Evolutionary conservation across 2,797 vertebrate genomes (phyloP), one percentile per base, ranked within the genome.

Genomic region (Coluber constrictor): DNA sequence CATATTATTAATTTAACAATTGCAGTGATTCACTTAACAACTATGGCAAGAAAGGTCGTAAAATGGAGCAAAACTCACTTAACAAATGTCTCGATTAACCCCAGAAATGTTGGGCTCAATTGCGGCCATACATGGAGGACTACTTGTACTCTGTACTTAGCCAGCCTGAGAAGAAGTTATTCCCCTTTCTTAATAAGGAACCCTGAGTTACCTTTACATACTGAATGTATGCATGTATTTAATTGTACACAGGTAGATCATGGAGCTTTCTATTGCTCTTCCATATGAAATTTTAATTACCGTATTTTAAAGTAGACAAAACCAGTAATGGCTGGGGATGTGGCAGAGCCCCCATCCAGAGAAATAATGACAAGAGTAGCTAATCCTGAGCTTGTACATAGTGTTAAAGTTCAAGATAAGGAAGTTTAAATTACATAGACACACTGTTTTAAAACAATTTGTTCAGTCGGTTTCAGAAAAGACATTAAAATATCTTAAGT

Each of bases 371-470:
- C 29, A 93, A 89, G 92, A 29, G 90, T 96, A 90, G 94, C 92
- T 91, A 93, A 96, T 92, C 95, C 90, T 93, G 90, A 93, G 90
- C 90, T n/a, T 95, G 93, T 90, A 96, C 95, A 96, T 66, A 56
- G 93, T 96, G 93, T 96, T 96, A 95, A 95, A 95, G 93, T 96
- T 96, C 94, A 96, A 91, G 93, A 93, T 91, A 95, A 97, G 87
- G 86, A 91, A 96, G 91, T 94, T 61, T 95, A 92, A 57, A 94
- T 96, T 96, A 47, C 95, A 32, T 86, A 96, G 91, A 47, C 83
- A 25, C 94, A 94, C 86, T 92, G 96, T 96, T 96, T 94, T 96
- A 92, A 90, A 95, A 96, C 92, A 95, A 89, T 95, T 93, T 97
- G 95, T 97, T 93, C 93, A 37, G 94, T 95, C 94, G 92, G 89